Percentiles rank a stretch among this genome's conserved stretches.
These are phyloP conservation scores for Enoplosus armatus DNA, from an alignment of 2,797 vertebrate species.

Conservation along the genomic window DNA sequence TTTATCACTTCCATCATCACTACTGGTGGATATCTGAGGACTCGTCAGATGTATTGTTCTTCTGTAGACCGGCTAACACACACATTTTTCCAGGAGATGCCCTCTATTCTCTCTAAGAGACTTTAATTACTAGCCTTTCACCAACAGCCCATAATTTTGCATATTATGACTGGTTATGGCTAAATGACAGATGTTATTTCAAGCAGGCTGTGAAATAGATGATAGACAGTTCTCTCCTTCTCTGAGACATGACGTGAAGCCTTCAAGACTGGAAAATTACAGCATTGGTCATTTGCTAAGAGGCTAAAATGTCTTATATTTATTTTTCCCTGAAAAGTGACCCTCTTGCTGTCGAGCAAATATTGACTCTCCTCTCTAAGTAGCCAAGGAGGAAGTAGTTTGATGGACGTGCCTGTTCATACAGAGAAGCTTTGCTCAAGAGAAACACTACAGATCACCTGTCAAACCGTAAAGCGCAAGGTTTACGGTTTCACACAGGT, in stretches of 20 bases:
- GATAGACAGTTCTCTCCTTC: slow-evolving; percentile 6
- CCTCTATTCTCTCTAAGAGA: background rate
- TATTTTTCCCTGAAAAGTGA: background rate
- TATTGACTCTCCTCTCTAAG: background rate
- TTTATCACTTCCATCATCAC: background rate
- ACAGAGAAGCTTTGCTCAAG: background rate
- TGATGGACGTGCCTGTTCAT: background rate
- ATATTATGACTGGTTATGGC: background rate
- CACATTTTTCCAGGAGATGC: background rate
- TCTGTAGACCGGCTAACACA: background rate
- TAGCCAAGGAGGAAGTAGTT: slow-evolving; percentile 1
- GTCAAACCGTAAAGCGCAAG: background rate
- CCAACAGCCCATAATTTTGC: background rate
- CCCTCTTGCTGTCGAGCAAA: background rate
- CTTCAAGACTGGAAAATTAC: background rate
- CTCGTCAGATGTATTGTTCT: background rate
- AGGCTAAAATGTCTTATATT: background rate
- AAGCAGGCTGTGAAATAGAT: background rate
- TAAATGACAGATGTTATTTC: slow-evolving; percentile 7
- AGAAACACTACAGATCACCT: background rate
- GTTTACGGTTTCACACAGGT: background rate
- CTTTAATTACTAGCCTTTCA: slow-evolving; percentile 8
- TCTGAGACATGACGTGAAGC: background rate
- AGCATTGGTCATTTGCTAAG: background rate
- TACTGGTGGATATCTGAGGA: slow-evolving; percentile 1